Evolutionary conservation across 2,888 invertebrate species (phyloP), one percentile per base, ranked within the genome.

Genomic region (Volucella inanis): DNA sequence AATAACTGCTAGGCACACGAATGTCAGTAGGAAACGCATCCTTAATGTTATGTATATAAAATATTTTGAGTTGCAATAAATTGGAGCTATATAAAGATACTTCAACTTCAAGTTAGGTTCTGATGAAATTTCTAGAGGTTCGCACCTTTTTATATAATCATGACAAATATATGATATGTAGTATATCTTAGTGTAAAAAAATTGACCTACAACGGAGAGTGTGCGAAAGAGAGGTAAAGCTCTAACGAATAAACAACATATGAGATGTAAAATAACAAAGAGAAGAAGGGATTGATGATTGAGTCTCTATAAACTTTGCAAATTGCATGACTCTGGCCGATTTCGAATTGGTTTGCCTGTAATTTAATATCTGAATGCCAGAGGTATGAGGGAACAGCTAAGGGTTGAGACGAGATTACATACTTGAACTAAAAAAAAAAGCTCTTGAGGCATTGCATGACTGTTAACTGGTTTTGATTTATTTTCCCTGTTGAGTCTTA

Each of bases 21-120:
- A 86, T 47, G 74, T 79, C 45, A 88, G 64, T 9, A 88, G 43
- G 62, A 87, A 78, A 78, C 87, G 89, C 89, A 89, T 89, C 62
- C 43, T 76, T 78, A 72, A 74, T 9, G 3, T 38, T 31, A 45
- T 22, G 31, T 22, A 14, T 78, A 3, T 14, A 9, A 12, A 8
- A 15, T 59, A 50, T 10, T 61, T 6, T 41, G n/a, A 15, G 9
- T 61, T 62, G 6, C 41, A 9, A 31, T 6, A 6, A 31, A 31
- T 31, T 31, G 31, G 41, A 41, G 50, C 22, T 70, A 12, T 55
- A 75, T 84, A 64, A 52, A 79, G 38, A 70, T 74, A 79, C 83
- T 79, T 79, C 79, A 65, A 78, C 54, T 47, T 83, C 72, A 57
- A 65, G 41, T 84, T 11, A 62, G 71, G 49, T 71, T 84, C 79